Conservation (phyloP, 2,797 vertebrate species). For the Rhinogobio ventralis region DNA sequence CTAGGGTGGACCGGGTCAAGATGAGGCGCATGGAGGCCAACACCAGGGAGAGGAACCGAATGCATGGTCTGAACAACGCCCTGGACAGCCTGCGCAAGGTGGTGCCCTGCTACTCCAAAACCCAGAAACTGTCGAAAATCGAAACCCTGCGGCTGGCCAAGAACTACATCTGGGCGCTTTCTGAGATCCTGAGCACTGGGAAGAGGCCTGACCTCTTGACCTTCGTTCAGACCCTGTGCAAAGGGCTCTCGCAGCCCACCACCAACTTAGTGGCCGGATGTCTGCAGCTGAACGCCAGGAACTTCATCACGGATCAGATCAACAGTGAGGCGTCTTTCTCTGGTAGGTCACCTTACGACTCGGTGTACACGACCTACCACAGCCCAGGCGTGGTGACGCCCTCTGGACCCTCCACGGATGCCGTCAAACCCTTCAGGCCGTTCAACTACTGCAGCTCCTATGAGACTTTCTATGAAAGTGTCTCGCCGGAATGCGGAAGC, state of each 20-base stretch:
- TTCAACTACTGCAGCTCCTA: conserved; percentile 87
- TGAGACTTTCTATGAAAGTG: conserved; percentile 88
- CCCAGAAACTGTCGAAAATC: conserved; percentile 94
- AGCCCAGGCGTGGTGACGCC: conserved; percentile 82
- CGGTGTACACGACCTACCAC: conserved; percentile 86
- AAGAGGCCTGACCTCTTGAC: conserved; percentile 89
- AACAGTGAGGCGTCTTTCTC: conserved; percentile 80
- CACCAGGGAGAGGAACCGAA: conserved; percentile 86
- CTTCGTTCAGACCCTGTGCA: conserved; percentile 91
- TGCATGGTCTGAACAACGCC: conserved; percentile 91
- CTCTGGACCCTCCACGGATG: conserved; percentile 80
- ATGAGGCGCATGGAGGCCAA: conserved; percentile 91
- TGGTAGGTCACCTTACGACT: conserved; percentile 83
- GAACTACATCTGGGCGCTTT: conserved; percentile 95
- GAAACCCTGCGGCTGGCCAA: conserved; percentile 92
- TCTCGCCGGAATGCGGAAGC: conserved; percentile 87
- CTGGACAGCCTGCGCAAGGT: conserved; percentile 92
- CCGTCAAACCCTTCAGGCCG: conserved; percentile 83
- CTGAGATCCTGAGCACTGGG: conserved; percentile 88
- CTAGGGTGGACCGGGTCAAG: conserved; percentile 87
- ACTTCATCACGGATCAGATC: conserved; percentile 83
- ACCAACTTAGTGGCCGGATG: conserved; percentile 92
- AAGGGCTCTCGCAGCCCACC: conserved; percentile 91
- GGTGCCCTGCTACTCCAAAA: conserved; percentile 93
- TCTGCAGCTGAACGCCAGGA: conserved; percentile 89